These are phyloP conservation scores for Alcis repandata DNA, from an alignment of 2,888 invertebrate genomes.

Conservation along the genomic window DNA sequence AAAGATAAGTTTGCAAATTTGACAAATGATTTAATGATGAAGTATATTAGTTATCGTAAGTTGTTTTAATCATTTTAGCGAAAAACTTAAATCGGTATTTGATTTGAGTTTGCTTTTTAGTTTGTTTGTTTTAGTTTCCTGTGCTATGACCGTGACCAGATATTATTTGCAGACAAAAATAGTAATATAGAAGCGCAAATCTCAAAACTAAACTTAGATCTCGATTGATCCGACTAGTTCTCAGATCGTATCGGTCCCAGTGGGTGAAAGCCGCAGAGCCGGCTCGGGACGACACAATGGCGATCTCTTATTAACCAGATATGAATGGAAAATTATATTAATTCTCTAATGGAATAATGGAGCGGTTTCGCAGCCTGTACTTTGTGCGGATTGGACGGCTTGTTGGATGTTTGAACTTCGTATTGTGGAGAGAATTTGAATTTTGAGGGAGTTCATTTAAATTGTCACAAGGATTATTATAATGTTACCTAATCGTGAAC, in stretches of 20 bases:
- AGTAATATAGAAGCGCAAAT: background rate
- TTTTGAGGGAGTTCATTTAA: conserved; percentile 9
- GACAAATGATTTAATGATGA: too few species aligned
- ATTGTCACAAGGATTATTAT: conserved; percentile 9
- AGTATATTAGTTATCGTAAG: too few species aligned
- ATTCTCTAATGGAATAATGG: conserved; percentile 49
- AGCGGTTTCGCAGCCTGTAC: conserved; percentile 32
- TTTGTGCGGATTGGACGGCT: conserved; percentile 28
- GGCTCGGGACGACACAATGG: conserved; percentile 36
- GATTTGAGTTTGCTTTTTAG: too few species aligned
- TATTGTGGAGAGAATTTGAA: conserved; percentile 17
- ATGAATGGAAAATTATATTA: conserved; percentile 48
- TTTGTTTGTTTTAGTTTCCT: too few species aligned
- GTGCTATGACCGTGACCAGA: too few species aligned
- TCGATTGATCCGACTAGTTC: background rate
- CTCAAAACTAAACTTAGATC: background rate
- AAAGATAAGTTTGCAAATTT: background rate
- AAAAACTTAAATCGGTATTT: too few species aligned
- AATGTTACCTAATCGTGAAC: too few species aligned
- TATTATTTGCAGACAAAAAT: too few species aligned
- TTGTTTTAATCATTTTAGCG: too few species aligned
- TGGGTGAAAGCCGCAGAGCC: conserved; percentile 7
- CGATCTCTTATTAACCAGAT: conserved; percentile 43
- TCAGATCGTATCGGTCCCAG: conserved; percentile 14
- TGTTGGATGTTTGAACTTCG: conserved; percentile 28